Conservation (phyloP, 2,113 vertebrate genomes). For the Haliaeetus leucogaster region DNA sequence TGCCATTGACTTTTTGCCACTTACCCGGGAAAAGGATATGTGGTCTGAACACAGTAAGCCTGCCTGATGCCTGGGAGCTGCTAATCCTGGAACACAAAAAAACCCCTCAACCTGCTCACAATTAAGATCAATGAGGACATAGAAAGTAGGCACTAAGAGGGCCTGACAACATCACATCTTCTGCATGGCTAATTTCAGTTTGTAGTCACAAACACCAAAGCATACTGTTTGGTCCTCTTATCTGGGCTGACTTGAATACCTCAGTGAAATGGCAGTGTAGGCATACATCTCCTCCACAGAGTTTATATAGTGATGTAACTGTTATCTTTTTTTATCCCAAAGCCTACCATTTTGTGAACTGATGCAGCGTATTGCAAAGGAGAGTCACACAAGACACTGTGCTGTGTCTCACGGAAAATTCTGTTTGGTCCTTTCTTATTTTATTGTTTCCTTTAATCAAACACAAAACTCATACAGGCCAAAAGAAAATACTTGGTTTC, state of each 20-base stretch:
- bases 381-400: neutral
- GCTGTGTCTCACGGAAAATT: neutral
- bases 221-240: neutral
- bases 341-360: neutral
- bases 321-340: neutral
- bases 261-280: neutral
- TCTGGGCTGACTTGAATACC: neutral
- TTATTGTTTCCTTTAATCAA: neutral
- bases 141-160: neutral
- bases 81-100: neutral
- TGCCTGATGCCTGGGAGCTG: neutral
- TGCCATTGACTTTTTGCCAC: neutral
- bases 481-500: neutral
- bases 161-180: neutral
- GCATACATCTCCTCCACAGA: neutral
- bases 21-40: neutral
- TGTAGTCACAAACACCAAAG: neutral
- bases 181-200: neutral
- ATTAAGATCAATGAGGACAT: neutral
- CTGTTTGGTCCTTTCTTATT: neutral
- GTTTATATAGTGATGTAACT: neutral
- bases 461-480: neutral
- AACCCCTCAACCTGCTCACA: neutral
- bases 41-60: neutral
- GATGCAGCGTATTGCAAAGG: rapidly evolving